These are phyloP conservation scores for Zophobas atratus DNA, from an alignment of 1,140 invertebrate species.

Conservation along the genomic window DNA sequence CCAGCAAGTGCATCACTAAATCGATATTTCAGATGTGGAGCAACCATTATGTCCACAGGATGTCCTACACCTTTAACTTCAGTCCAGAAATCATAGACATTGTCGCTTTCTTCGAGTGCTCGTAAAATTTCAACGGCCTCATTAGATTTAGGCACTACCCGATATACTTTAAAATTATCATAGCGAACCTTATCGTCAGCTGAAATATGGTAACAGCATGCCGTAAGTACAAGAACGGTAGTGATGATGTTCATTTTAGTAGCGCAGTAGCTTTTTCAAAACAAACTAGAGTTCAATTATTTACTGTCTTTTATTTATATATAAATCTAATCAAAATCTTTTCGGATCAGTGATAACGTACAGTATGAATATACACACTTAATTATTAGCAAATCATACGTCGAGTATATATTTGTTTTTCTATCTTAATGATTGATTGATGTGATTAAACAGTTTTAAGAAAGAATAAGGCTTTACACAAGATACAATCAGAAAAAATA, in stretches of 20 bases:
- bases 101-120: conserved; percentile 51
- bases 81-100: conserved; percentile 59
- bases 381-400: too few species aligned
- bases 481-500: too few species aligned
- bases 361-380: too few species aligned
- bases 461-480: too few species aligned
- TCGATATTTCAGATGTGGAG: conserved; percentile 56
- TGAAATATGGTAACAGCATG: background rate
- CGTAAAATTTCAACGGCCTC: conserved; percentile 50
- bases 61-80: conserved; percentile 2
- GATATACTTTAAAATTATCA: conserved; percentile 59
- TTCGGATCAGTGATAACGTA: too few species aligned
- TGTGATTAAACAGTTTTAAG: too few species aligned
- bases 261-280: too few species aligned
- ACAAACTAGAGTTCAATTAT: too few species aligned
- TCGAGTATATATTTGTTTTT: too few species aligned
- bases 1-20: conserved; percentile 57
- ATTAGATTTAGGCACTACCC: conserved; percentile 54
- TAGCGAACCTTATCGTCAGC: conserved; percentile 52
- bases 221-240: background rate
- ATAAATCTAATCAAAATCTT: too few species aligned
- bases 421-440: too few species aligned
- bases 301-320: too few species aligned
- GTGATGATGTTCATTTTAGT: background rate
- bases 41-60: conserved; percentile 66